Evolutionary conservation across 2,113 vertebrate genomes (phyloP).

Genomic region (Platichthys flesus): DNA sequence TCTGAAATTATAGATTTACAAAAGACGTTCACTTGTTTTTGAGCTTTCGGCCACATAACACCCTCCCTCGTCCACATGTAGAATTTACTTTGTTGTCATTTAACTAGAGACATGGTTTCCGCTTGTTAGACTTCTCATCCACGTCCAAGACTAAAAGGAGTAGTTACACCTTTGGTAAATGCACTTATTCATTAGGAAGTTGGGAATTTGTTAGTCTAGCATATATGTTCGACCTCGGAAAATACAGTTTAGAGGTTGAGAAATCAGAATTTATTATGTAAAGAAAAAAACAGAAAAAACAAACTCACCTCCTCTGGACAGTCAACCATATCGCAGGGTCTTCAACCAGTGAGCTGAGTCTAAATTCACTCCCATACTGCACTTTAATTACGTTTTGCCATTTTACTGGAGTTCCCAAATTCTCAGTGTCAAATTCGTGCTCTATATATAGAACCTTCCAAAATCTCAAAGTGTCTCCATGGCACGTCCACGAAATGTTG

Average conservation of each 20-base stretch:
- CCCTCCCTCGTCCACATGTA: too few species aligned
- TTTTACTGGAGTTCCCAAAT: neutral
- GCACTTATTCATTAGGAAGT: neutral
- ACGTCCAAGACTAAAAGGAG: too few species aligned
- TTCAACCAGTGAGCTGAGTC: neutral
- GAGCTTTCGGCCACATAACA: too few species aligned
- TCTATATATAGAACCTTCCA: neutral
- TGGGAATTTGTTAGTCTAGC: neutral
- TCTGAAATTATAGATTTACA: neutral
- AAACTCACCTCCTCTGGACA: neutral
- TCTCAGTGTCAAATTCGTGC: neutral
- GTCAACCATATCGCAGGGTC: neutral
- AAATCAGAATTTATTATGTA: too few species aligned
- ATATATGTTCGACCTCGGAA: neutral
- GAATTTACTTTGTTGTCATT: too few species aligned
- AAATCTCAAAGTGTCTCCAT: neutral
- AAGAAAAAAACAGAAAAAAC: too few species aligned
- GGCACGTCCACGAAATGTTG: neutral
- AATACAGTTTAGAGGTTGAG: neutral
- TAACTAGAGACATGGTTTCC: too few species aligned
- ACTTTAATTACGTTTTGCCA: neutral
- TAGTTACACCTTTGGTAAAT: neutral
- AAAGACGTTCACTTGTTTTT: too few species aligned
- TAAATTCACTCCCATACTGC: neutral
- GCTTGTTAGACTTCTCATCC: too few species aligned